Evolutionary conservation across 2,888 invertebrate genomes (phyloP).

Genomic region (Matsumyia berberina): DNA sequence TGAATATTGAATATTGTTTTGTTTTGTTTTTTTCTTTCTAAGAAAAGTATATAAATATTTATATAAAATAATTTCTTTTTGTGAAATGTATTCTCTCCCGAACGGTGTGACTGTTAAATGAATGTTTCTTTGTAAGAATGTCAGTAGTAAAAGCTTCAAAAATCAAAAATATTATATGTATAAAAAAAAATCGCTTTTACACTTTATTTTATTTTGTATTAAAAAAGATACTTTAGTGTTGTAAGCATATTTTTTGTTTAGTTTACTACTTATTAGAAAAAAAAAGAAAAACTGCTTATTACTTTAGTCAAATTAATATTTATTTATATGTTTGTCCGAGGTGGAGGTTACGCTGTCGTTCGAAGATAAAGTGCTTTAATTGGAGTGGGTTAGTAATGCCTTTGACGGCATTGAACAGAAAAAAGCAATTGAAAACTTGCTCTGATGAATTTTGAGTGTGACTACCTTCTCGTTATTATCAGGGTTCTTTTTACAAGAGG

Average conservation of each 20-base stretch:
- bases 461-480: too few species aligned
- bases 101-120: slow-evolving; percentile 66
- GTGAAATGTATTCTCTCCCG: slow-evolving; percentile 31
- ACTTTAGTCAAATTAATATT: slow-evolving; percentile 33
- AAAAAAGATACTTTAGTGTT: slow-evolving; percentile 47
- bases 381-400: too few species aligned
- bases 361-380: background rate
- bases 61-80: slow-evolving; percentile 17
- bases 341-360: slow-evolving; percentile 6
- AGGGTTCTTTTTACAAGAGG: too few species aligned
- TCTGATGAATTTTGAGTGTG: too few species aligned
- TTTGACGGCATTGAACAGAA: too few species aligned
- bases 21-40: slow-evolving; percentile 36
- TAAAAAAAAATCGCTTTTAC: slow-evolving; percentile 66
- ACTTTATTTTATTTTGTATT: slow-evolving; percentile 48
- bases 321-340: slow-evolving; percentile 32
- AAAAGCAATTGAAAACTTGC: too few species aligned
- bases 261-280: slow-evolving; percentile 36
- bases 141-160: slow-evolving; percentile 75
- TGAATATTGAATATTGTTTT: slow-evolving; percentile 72
- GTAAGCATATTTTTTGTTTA: slow-evolving; percentile 36
- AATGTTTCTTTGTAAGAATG: slow-evolving; percentile 59
- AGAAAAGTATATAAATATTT: slow-evolving; percentile 2
- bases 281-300: slow-evolving; percentile 7
- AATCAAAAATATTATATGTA: slow-evolving; percentile 54